Conservation (phyloP, 2,113 vertebrate species). For the Ardeotis arabs region DNA sequence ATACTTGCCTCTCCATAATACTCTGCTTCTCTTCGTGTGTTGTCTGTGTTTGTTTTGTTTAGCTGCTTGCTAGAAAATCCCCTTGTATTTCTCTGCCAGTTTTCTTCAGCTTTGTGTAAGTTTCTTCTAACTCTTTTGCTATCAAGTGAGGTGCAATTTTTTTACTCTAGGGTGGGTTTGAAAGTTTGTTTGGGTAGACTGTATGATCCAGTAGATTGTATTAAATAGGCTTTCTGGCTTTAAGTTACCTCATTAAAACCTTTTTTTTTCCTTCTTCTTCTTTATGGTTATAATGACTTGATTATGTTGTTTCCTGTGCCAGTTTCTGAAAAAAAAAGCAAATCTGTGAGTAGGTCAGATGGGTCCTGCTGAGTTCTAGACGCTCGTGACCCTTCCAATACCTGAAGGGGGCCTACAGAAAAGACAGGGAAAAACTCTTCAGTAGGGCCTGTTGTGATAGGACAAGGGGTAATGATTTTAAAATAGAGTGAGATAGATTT, state of each 20-base stretch:
- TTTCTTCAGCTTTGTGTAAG: background rate
- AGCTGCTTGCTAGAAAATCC: background rate
- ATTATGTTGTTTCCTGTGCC: background rate
- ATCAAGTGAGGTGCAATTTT: background rate
- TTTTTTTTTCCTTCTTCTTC: fast-evolving
- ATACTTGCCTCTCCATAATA: background rate
- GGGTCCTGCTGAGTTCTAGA: background rate
- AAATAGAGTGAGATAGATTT: too few species aligned
- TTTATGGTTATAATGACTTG: background rate
- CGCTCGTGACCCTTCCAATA: background rate
- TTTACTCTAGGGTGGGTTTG: background rate
- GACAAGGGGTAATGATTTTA: too few species aligned
- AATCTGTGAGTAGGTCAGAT: background rate
- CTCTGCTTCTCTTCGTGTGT: background rate
- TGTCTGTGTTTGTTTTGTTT: background rate
- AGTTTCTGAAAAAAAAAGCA: background rate
- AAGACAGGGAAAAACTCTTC: too few species aligned
- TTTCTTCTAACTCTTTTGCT: background rate
- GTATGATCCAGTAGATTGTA: background rate
- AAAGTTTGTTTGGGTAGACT: background rate
- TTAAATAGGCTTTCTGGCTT: background rate
- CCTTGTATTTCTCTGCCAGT: background rate
- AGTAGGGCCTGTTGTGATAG: too few species aligned
- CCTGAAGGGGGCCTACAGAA: too few species aligned
- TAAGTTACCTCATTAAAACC: background rate